Evolutionary conservation across 2,113 vertebrate genomes (phyloP).

Genomic region (Egretta garzetta): DNA sequence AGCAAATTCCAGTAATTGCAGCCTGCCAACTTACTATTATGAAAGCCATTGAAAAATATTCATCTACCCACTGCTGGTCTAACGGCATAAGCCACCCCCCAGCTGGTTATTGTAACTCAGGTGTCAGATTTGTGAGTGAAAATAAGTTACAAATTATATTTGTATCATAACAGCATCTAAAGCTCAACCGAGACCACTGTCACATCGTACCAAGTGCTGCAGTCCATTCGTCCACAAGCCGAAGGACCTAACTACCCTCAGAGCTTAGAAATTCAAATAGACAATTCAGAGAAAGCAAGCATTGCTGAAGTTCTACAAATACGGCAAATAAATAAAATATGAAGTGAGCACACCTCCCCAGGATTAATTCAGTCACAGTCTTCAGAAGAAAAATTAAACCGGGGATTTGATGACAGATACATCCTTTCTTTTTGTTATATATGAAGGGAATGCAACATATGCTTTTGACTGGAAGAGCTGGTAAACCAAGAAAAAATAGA

Average conservation of each 20-base stretch:
- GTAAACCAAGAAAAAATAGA: background rate
- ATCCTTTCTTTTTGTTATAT: background rate
- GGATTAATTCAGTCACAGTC: background rate
- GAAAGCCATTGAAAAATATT: background rate
- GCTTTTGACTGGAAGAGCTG: background rate
- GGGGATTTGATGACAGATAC: background rate
- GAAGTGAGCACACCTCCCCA: background rate
- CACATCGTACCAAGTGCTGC: background rate
- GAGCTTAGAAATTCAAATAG: background rate
- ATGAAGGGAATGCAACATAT: accelerated
- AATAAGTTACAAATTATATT: background rate
- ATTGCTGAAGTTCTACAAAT: background rate
- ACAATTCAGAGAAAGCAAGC: background rate
- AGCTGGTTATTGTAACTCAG: background rate
- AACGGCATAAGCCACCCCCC: background rate
- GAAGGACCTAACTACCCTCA: background rate
- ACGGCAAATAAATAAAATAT: background rate
- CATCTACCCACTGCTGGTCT: background rate
- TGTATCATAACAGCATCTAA: background rate
- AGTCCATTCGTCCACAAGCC: background rate
- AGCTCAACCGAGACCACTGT: background rate
- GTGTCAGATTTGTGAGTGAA: background rate
- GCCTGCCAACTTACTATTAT: background rate
- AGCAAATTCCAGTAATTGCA: background rate
- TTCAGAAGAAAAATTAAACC: background rate